phyloP scores from a whole-genome alignment of 1,140 invertebrate species.

The Oreohelix idahoensis region DNA sequence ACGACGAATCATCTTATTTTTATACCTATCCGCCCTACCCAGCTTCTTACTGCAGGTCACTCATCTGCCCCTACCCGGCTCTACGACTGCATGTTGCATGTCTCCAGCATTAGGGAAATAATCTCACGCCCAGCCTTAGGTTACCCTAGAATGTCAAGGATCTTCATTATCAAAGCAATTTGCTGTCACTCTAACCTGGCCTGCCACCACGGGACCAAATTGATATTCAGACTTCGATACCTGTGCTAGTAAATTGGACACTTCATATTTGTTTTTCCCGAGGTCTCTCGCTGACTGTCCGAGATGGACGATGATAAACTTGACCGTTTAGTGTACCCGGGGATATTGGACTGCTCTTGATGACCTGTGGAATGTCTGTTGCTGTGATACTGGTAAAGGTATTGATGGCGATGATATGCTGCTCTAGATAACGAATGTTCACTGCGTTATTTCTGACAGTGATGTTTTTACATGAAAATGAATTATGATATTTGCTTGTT shows the following conservation, averaged over 20 bases:
- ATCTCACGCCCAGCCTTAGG: neutral
- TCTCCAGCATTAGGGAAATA: no score
- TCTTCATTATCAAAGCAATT: neutral
- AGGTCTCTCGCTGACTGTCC: neutral
- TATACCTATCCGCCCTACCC: no score
- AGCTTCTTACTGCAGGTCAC: no score
- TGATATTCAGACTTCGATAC: neutral
- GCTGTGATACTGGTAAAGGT: no score
- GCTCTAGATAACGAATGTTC: no score
- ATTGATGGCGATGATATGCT: no score
- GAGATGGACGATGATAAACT: neutral
- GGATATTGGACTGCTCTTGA: neutral
- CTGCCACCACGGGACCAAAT: neutral
- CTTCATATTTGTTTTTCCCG: neutral
- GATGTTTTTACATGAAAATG: no score
- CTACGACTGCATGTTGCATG: no score
- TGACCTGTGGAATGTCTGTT: neutral
- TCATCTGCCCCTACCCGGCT: no score
- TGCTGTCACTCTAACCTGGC: neutral
- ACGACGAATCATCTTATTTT: no score
- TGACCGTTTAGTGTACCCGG: neutral
- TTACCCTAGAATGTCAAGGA: neutral
- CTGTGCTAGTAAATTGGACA: neutral
- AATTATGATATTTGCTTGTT: no score
- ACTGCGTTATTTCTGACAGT: no score